Conservation (phyloP, 2,113 vertebrate genomes). For the Ictalurus punctatus region DNA sequence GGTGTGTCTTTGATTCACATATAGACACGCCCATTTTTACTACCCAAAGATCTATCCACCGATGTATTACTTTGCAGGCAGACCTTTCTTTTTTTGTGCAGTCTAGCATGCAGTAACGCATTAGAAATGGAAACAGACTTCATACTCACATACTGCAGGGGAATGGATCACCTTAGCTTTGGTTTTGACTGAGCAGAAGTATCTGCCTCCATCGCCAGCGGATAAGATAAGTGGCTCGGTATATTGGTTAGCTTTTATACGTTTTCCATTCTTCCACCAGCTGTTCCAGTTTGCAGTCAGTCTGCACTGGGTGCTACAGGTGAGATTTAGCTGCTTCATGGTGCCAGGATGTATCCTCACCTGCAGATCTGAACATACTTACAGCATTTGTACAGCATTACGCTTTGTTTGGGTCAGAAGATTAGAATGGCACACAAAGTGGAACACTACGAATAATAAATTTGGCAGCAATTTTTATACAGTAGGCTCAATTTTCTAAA, state of each 20-base stretch:
- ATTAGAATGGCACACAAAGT: not conserved
- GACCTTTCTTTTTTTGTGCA: not conserved
- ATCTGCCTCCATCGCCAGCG: not conserved
- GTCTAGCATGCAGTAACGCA: not conserved
- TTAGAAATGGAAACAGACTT: not conserved
- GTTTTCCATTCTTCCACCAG: constrained; percentile 21
- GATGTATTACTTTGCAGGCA: not conserved
- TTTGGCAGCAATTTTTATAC: not conserved
- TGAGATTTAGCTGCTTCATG: not conserved
- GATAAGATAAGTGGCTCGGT: not conserved
- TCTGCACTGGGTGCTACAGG: constrained; percentile 18
- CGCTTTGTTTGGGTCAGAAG: not conserved
- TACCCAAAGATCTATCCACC: not conserved
- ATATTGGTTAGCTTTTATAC: not conserved
- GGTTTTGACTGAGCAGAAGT: constrained; percentile 1
- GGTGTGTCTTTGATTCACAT: not conserved
- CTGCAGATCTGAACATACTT: constrained; percentile 26
- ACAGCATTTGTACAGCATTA: not conserved
- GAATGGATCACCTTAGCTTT: not conserved
- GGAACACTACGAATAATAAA: not conserved
- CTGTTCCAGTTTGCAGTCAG: not conserved
- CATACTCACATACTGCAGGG: constrained; percentile 28
- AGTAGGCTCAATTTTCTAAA: too few species aligned
- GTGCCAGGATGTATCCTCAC: not conserved
- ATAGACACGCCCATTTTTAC: not conserved